A percentile compares a stretch with the other conserved stretches of the same genome.
Evolutionary conservation across 2,888 invertebrate genomes (phyloP).

Genomic region (Lobophora halterata): DNA sequence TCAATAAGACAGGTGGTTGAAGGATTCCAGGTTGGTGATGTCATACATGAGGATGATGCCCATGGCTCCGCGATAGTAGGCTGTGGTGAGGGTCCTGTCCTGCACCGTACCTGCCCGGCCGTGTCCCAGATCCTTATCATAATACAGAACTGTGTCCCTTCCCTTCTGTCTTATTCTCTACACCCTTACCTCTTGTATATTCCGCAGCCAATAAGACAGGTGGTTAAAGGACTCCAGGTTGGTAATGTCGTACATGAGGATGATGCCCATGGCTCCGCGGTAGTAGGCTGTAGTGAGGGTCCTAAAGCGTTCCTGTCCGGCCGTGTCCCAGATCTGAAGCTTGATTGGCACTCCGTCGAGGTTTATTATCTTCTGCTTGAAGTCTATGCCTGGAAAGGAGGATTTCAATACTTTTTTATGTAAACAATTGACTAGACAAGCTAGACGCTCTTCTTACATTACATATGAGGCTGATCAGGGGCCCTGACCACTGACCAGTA

Average conservation of each 20-base stretch:
- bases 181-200: conserved; percentile 89
- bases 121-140: conserved; percentile 96
- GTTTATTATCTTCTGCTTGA: conserved; percentile 94
- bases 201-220: conserved; percentile 93
- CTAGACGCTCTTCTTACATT: too few relatives aligned
- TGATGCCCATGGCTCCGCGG: conserved; percentile 94
- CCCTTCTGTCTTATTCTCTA: conserved; percentile 9
- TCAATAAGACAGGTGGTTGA: conserved; percentile 94
- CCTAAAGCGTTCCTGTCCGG: conserved; percentile 87
- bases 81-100: conserved; percentile 92
- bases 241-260: conserved; percentile 95
- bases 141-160: too few relatives aligned
- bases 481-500: too few relatives aligned
- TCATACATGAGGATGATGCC: conserved; percentile 95
- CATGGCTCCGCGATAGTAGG: conserved; percentile 95
- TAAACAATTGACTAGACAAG: too few relatives aligned
- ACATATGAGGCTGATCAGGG: too few relatives aligned
- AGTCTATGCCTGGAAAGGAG: conserved; percentile 87
- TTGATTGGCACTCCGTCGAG: conserved; percentile 92
- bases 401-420: too few relatives aligned
- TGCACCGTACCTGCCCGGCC: conserved; percentile 87
- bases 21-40: conserved; percentile 93
- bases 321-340: conserved; percentile 94
- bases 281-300: conserved; percentile 94
- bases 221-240: conserved; percentile 95